phyloP scores from a whole-genome alignment of 2,113 vertebrate genomes.

The Rhadina sibilatrix region DNA sequence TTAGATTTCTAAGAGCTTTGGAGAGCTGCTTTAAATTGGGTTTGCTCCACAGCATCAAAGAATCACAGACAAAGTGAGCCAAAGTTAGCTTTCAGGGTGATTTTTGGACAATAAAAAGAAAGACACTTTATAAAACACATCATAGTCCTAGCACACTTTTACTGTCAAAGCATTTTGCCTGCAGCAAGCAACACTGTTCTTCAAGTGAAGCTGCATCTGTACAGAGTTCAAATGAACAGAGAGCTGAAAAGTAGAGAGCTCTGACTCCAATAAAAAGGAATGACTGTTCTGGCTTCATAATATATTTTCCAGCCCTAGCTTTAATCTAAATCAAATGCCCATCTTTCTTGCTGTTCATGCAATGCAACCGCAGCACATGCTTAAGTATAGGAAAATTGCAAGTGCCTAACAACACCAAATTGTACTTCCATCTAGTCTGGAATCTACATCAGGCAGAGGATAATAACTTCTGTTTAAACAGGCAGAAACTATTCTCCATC shows the following conservation, averaged over 20 bases:
- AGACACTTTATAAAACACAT: slow-evolving; percentile 37
- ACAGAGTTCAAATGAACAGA: neutral
- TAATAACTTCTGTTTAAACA: slow-evolving; percentile 45
- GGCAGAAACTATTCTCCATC: slow-evolving; percentile 37
- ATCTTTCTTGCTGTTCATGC: slow-evolving; percentile 26
- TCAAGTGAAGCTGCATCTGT: slow-evolving; percentile 14
- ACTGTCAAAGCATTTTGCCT: slow-evolving; percentile 38
- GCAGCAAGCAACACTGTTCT: neutral
- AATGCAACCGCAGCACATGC: slow-evolving; percentile 6
- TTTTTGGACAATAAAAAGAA: slow-evolving; percentile 16
- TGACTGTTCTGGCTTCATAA: slow-evolving; percentile 31
- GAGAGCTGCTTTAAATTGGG: neutral
- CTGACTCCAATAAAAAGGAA: slow-evolving; percentile 45
- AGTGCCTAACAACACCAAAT: slow-evolving; percentile 35
- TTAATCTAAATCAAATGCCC: slow-evolving; percentile 63
- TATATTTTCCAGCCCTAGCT: slow-evolving; percentile 38
- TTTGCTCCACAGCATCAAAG: neutral
- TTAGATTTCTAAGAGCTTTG: neutral
- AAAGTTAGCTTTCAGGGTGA: neutral
- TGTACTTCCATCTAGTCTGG: slow-evolving; percentile 45
- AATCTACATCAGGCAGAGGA: slow-evolving; percentile 44
- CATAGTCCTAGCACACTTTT: neutral
- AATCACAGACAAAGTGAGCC: neutral
- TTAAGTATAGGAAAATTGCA: slow-evolving; percentile 48
- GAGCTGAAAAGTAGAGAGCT: slow-evolving; percentile 19